Base-by-base conservation (phyloP, 2,113 vertebrate species). In the Apaloderma vittatum region DNA sequence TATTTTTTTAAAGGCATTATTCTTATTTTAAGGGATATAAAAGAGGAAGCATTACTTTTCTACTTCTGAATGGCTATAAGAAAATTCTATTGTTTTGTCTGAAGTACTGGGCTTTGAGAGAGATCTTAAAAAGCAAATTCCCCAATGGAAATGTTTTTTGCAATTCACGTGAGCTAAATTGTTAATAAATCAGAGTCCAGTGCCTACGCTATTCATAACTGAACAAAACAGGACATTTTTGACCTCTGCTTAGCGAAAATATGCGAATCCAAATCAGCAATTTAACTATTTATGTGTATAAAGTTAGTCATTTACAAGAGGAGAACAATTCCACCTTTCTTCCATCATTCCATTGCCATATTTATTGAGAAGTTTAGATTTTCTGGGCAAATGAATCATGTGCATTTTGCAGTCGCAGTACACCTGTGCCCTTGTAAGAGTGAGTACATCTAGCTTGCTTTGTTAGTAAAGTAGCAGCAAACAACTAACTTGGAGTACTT, bases 71-170 rank as follows among this genome's bases (percentile, higher is more conserved):
- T 66, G 12, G 8, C 29, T 76, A 32, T 40, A 65, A 65, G 27
- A 76, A 76, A 76, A 68, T 46, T 8, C 32, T 85, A 82, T 26
- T 81, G 7, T 9, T 92, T 84, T 87, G 13, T 61, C 45, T 79
- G 73, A 94, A 74, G 4, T 74, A 67, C 0, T 66, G 37, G 29
- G 3, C 24, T 80, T 83, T 86, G 24, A 76, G 46, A 83, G 16
- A 63, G 22, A 76, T 37, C 54, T 66, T 88, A 74, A 83, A 86
- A 92, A 34, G 10, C 18, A 62, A 90, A 86, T 66, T 73, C 27
- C 18, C 26, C 11, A 8, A 5, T 63, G 52, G 52, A 85, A 52
- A 68, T 40, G 52, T 18, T 67, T 29, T 77, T 45, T 78, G 30
- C 23, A 63, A 57, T 80, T 90, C 48, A 52, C 21, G 36, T 32